Conservation (phyloP, 2,797 vertebrate species). For the Enteromius trimaculatus region DNA sequence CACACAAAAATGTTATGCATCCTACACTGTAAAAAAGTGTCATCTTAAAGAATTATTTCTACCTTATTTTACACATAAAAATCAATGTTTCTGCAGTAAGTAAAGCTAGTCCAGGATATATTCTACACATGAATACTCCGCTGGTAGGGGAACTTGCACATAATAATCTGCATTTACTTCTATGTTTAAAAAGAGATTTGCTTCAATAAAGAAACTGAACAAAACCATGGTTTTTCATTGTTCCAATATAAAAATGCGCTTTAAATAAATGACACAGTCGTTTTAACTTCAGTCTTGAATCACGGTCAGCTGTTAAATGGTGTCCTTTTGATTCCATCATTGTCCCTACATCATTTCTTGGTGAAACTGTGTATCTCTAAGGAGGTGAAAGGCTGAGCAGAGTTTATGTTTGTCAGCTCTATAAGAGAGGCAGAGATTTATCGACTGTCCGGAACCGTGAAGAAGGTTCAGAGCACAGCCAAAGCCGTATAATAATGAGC, state of each 20-base stretch:
- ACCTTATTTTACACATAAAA: neutral
- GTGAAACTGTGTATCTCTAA: conserved; percentile 4
- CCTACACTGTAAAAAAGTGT: neutral
- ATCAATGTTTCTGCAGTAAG: neutral
- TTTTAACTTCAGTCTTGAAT: neutral
- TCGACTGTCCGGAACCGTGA: neutral
- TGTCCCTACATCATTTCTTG: neutral
- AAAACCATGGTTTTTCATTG: neutral
- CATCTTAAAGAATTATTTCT: neutral
- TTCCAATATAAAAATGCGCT: neutral
- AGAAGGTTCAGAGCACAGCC: neutral
- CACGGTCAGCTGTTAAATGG: neutral
- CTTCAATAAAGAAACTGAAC: neutral
- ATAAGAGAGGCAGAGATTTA: conserved; percentile 6
- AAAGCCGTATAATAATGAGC: conserved; percentile 11
- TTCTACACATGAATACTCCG: neutral
- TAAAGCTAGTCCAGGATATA: neutral
- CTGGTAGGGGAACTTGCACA: neutral
- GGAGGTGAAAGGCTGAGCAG: neutral
- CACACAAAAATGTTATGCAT: neutral
- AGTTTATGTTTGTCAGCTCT: conserved; percentile 1
- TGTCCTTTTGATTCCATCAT: neutral
- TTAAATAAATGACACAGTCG: neutral
- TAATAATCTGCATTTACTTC: neutral
- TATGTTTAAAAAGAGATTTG: neutral